Conservation (phyloP, 1,140 invertebrate species). For the Lerema accius region DNA sequence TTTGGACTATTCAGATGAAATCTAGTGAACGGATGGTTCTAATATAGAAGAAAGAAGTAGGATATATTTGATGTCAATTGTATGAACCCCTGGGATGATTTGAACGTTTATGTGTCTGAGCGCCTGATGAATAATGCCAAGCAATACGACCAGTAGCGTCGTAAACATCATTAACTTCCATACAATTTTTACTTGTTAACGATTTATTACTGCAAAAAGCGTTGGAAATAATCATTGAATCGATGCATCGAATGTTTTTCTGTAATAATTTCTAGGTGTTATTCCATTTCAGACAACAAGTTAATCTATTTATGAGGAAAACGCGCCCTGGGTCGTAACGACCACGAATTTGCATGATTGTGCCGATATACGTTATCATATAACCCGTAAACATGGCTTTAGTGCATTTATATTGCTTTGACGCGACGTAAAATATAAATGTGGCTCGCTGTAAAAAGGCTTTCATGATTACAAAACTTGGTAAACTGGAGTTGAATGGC, state of each 20-base stretch:
- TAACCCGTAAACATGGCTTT: constrained; percentile 30
- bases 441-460: constrained; percentile 8
- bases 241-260: neutral
- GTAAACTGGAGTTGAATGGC: neutral
- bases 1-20: too few relatives aligned
- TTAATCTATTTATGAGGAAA: constrained; percentile 29
- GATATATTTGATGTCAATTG: too few relatives aligned
- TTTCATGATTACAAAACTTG: constrained; percentile 11
- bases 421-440: constrained; percentile 23
- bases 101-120: too few relatives aligned
- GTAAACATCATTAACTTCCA: too few relatives aligned
- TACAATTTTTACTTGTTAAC: too few relatives aligned
- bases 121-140: too few relatives aligned
- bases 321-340: constrained; percentile 15
- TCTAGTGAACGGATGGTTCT: too few relatives aligned
- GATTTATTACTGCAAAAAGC: neutral
- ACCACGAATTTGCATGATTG: constrained; percentile 26
- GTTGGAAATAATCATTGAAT: neutral
- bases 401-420: constrained; percentile 25
- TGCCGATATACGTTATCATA: constrained; percentile 25
- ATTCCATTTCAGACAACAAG: constrained; percentile 28
- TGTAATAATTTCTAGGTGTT: constrained; percentile 10
- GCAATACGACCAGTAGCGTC: too few relatives aligned
- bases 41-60: too few relatives aligned
- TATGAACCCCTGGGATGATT: too few relatives aligned